Conservation (phyloP, 2,113 vertebrate genomes). For the human (Homo sapiens) region DNA sequence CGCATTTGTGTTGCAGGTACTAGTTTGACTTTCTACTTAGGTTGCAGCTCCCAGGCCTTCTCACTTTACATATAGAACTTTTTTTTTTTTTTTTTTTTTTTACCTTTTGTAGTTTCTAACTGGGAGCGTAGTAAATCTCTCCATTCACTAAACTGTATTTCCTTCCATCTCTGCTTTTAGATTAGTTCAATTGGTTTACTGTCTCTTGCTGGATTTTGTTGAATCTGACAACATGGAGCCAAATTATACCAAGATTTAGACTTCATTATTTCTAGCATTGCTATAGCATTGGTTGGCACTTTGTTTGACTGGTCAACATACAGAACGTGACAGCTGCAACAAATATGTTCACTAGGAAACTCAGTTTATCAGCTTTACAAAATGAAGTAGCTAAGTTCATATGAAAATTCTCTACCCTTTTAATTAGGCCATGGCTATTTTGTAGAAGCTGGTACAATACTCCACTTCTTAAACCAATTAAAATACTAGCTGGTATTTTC, state of each 20-base stretch:
- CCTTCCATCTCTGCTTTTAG: neutral
- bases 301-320: neutral
- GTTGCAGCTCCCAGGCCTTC: neutral
- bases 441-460: neutral
- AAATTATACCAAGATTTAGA: no score
- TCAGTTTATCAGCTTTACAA: neutral
- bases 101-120: neutral
- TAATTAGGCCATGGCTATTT: neutral
- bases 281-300: no score
- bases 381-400: neutral
- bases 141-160: neutral
- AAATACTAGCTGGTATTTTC: neutral
- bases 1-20: neutral
- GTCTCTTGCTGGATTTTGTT: neutral
- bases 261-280: neutral
- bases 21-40: neutral
- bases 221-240: neutral
- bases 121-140: neutral
- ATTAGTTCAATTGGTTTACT: neutral
- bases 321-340: neutral
- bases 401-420: neutral
- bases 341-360: neutral
- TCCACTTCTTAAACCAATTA: neutral
- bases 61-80: neutral
- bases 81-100: neutral